Evolutionary conservation across 1,140 invertebrate genomes (phyloP), one percentile per base, ranked within the genome.

Genomic region (Bombus superbus): DNA sequence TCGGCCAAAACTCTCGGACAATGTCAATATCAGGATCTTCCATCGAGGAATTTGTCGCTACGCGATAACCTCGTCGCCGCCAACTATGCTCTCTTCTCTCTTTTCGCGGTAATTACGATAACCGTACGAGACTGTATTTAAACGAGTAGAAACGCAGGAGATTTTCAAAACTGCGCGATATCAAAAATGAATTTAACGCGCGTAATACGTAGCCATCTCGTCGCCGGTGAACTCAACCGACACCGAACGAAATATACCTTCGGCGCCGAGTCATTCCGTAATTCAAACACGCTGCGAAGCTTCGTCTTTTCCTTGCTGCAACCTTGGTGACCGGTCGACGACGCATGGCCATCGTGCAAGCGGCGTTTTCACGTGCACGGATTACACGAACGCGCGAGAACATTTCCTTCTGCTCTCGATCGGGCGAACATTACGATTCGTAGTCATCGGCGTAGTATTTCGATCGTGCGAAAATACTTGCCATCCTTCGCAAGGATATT

Each of bases 281-380:
- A 53, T 9, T 57, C 38, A 25, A 47, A 75, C 22, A 35, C 62
- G 25, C 6, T 11, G 47, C 13, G 11, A 18, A 11, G 28, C 11
- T 44, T 5, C 22, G 18, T 76, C 5, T 0, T n/a, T 62, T 18
- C 6, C n/a, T 28, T 11, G 18, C n/a, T 28, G 1, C 40, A 42
- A 32, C 64, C 64, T 83, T 69, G 73, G 44, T 1, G 13, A 44
- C 18, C 32, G 44, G 35, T 53, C 28, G 42, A 68, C 62, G 40
- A 57, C 9, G 57, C 75, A 47, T 28, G 64, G 47, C 78, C 42
- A 71, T 47, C 82, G 62, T 71, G 75, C 6, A 84, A 84, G 62
- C 35, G 66, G 47, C 35, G 15, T 13, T 59, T 53, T 62, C 44
- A n/a, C 47, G 25, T n/a, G 47, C 82, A 57, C 35, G 18, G 68